phyloP scores from a whole-genome alignment of 1,140 invertebrate species.

The Nilaparvata lugens region DNA sequence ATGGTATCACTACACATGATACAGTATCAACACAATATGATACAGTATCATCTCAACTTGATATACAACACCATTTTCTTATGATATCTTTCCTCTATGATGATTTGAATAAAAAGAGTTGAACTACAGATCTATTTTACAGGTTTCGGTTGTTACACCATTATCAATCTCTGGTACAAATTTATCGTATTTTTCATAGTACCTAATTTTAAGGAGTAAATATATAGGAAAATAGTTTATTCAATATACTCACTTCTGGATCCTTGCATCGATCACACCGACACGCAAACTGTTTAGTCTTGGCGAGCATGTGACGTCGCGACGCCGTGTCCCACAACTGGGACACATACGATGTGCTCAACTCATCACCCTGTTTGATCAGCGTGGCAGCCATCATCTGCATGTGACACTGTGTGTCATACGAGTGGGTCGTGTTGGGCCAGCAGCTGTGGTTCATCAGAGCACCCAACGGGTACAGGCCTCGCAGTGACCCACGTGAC shows the following conservation, averaged over 20 bases:
- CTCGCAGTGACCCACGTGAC: slow-evolving; percentile 41
- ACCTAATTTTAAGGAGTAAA: too few relatives aligned
- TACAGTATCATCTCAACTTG: too few relatives aligned
- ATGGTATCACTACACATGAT: too few relatives aligned
- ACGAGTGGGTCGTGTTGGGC: slow-evolving; percentile 61
- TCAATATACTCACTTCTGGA: slow-evolving; percentile 47
- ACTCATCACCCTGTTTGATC: slow-evolving; percentile 53
- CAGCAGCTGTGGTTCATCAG: slow-evolving; percentile 66
- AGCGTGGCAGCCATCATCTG: slow-evolving; percentile 48
- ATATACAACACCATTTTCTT: too few relatives aligned
- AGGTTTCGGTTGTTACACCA: too few relatives aligned
- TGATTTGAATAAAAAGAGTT: too few relatives aligned
- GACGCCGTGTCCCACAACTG: slow-evolving; percentile 60
- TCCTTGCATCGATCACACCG: slow-evolving; percentile 59
- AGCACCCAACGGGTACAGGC: slow-evolving; percentile 59
- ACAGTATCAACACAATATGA: too few relatives aligned
- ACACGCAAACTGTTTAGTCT: slow-evolving; percentile 68
- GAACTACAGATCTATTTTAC: too few relatives aligned
- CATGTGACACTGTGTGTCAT: slow-evolving; percentile 46
- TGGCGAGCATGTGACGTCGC: slow-evolving; percentile 50
- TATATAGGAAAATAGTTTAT: neutral
- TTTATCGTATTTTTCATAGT: too few relatives aligned
- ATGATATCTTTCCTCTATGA: too few relatives aligned
- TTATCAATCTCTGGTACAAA: too few relatives aligned
- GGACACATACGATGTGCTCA: slow-evolving; percentile 62